Evolutionary conservation across 2,113 vertebrate genomes (phyloP), one percentile per base, ranked within the genome.

Genomic region (Cyanoderma ruficeps): DNA sequence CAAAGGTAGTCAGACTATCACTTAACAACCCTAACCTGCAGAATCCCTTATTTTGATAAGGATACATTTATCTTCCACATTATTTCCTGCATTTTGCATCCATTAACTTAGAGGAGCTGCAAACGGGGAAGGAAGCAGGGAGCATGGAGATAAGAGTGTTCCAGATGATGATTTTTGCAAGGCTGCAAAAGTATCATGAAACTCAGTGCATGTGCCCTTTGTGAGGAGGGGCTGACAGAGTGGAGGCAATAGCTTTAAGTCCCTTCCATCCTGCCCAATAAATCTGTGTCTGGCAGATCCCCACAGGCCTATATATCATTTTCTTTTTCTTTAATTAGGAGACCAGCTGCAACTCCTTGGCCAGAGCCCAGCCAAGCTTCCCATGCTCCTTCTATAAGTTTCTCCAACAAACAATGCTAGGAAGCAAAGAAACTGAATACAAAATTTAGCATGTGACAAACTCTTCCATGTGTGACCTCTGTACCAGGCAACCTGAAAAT

Each of bases 331-430:
- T 70, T 83, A 96, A 96, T 96, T 95, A 96, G 82, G 71, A 85
- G 79, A 77, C 85, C 94, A 96, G 94, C 92, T 96, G 94, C 88
- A 95, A 80, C 37, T 90, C 60, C 60, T 92, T 95, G 93, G 94
- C 85, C 56, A 74, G 68, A 80, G 44, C 68, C 71, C 92, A 96
- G 82, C 11, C 82, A 93, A 90, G 47, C 47, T 93, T 96, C 85
- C 77, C 92, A 92, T 83, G 46, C 79, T 95, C 60, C 31, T 50
- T 76, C 52, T 79, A 13, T 37, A 88, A 64, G 39, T 39, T 90
- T 78, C 67, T 67, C 82, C 72, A 86, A 80, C 24, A 61, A 80
- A 67, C 1, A 80, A 30, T 15, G 28, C 18, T 82, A 78, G 88
- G 76, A 41, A 92, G 60, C 33, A 94, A 78, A 92, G 91, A 89